Conservation (phyloP, 1,140 invertebrate genomes). For the Rhagoletis pomonella region DNA sequence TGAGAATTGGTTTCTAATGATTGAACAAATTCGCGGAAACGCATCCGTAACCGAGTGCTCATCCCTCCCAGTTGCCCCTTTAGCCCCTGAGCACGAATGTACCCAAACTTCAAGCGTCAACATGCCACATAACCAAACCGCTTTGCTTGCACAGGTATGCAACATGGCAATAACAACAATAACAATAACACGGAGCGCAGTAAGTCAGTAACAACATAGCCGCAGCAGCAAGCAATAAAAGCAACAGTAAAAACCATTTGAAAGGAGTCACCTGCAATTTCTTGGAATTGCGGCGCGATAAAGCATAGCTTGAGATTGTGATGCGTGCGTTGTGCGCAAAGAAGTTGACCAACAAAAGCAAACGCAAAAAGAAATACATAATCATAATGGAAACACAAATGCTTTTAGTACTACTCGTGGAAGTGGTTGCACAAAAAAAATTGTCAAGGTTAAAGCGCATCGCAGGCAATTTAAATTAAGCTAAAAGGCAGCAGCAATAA, state of each 20-base stretch:
- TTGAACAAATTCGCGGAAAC: slow-evolving; percentile 58
- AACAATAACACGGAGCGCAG: not conserved
- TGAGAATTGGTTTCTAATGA: slow-evolving; percentile 52
- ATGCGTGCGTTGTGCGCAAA: not conserved
- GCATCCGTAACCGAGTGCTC: not conserved
- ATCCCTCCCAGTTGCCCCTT: not conserved
- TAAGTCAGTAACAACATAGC: not conserved
- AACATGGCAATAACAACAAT: slow-evolving; percentile 9
- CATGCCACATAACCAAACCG: not conserved
- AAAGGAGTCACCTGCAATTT: slow-evolving; percentile 56
- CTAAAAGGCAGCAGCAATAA: too few species aligned
- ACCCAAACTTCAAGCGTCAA: slow-evolving; percentile 22
- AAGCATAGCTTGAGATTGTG: slow-evolving; percentile 14
- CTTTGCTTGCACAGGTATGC: slow-evolving; percentile 28
- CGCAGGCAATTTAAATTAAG: slow-evolving; percentile 41
- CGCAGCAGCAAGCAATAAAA: slow-evolving; percentile 15
- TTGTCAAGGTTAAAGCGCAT: slow-evolving; percentile 50
- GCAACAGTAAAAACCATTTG: slow-evolving; percentile 38
- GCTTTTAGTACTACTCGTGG: not conserved
- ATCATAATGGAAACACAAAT: not conserved
- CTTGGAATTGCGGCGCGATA: slow-evolving; percentile 53
- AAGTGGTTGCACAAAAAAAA: slow-evolving; percentile 15
- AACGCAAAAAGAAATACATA: not conserved
- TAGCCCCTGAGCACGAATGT: not conserved
- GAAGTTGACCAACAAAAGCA: slow-evolving; percentile 39